Evolutionary conservation across 2,888 invertebrate genomes (phyloP), one percentile per base, ranked within the genome.

Genomic region (Thalpophila matura): DNA sequence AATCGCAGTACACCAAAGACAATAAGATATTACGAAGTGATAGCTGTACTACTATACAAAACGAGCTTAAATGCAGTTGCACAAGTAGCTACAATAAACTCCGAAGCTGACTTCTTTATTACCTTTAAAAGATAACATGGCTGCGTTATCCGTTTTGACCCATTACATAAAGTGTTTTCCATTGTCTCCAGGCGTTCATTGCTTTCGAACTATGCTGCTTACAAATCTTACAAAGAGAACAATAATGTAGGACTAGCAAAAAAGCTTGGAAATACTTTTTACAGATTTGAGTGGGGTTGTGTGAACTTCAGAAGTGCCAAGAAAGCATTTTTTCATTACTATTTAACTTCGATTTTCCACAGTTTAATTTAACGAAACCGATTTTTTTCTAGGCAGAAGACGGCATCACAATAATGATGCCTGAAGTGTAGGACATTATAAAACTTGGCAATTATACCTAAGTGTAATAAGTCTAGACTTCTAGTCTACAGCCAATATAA

Each of bases 101-200:
- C 77, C 72, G 77, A 79, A 79, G 84, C 88, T 87, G 89, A 89
- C 87, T 89, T 90, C 88, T 93, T 93, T 92, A 93, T 91, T 88
- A 84, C 88, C 84, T 82, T 85, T 86, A 79, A 81, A 79, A 88
- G 93, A 93, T 93, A 93, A 90, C 85, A 83, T 83, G 81, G 82
- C 85, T 84, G 77, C 80, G 87, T 86, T 91, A 86, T 90, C 90
- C 88, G 82, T 89, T 89, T 86, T 85, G 79, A 86, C 82, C 91
- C 92, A 92, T 93, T 92, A 91, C 89, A 84, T 84, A 88, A 90
- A 91, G 88, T 90, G 89, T 87, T 86, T 82, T 80, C 89, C 82
- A 88, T 91, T 92, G 92, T 92, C 85, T 85, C 77, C 74, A 63
- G 63, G 69, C 67, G 67, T 81, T 84, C 76, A 83, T 82, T 80